Evolutionary conservation across 2,888 invertebrate genomes (phyloP).

Genomic region (Chymomyza fuscimana): DNA sequence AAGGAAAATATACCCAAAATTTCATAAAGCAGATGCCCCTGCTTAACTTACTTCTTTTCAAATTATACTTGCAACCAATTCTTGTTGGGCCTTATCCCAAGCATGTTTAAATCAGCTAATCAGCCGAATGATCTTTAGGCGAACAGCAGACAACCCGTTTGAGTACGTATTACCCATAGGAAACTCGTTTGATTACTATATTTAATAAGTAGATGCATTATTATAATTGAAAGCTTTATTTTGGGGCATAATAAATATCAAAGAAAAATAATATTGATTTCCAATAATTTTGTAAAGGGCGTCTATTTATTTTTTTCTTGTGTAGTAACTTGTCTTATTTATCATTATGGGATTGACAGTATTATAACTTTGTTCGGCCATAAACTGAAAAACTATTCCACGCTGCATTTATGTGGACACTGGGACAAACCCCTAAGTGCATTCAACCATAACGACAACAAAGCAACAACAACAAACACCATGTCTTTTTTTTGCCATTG

Average conservation of each 20-base stretch:
- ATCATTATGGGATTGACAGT: not conserved
- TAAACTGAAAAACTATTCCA: not conserved
- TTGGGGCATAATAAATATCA: not conserved
- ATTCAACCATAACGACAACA: not conserved
- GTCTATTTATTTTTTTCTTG: not conserved
- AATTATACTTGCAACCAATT: too few relatives aligned
- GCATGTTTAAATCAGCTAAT: too few relatives aligned
- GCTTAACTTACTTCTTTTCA: too few relatives aligned
- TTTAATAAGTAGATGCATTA: not conserved
- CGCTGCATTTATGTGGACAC: not conserved
- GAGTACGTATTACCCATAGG: too few relatives aligned
- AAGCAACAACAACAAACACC: too few relatives aligned
- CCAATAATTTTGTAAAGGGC: not conserved
- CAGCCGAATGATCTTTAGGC: too few relatives aligned
- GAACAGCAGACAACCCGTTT: too few relatives aligned
- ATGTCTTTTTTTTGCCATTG: constrained; percentile 39
- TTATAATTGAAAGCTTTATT: not conserved
- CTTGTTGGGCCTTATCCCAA: too few relatives aligned
- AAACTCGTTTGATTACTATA: too few relatives aligned
- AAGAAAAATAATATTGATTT: not conserved
- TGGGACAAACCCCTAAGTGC: not conserved
- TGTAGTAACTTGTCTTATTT: not conserved
- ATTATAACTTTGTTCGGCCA: not conserved
- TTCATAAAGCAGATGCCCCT: too few relatives aligned
- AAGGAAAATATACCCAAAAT: too few relatives aligned